A percentile compares a stretch with the other conserved stretches of the same genome.
These are phyloP conservation scores for Isotomurus palustris DNA, from an alignment of 2,888 invertebrate species.

Conservation along the genomic window DNA sequence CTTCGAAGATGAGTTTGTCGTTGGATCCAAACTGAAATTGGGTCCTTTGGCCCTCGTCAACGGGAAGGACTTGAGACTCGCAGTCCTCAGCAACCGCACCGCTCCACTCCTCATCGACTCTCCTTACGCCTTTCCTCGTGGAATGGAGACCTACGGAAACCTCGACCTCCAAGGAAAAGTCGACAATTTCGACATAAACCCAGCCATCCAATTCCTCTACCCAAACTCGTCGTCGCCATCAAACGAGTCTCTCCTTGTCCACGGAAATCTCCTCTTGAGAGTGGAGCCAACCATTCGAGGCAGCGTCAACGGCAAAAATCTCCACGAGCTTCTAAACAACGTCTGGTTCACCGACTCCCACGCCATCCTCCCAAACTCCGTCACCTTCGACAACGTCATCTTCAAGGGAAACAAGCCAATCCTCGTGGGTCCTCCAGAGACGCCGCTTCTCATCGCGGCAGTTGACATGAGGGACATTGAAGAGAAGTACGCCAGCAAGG, in stretches of 20 bases:
- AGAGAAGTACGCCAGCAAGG: constrained; percentile 27
- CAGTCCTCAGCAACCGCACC: constrained; percentile 14
- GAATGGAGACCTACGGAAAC: constrained; percentile 15
- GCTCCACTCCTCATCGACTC: constrained; percentile 22
- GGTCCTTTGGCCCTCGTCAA: constrained; percentile 19
- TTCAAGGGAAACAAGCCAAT: too few relatives aligned
- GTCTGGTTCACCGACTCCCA: constrained; percentile 29
- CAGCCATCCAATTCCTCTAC: not conserved
- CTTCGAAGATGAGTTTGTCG: too few relatives aligned
- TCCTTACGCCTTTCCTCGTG: constrained; percentile 17
- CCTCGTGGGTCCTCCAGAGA: too few relatives aligned
- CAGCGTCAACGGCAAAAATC: constrained; percentile 22
- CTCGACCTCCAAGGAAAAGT: constrained; percentile 6
- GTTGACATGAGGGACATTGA: constrained; percentile 21
- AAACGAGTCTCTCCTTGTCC: constrained; percentile 1
- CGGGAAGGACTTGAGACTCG: constrained; percentile 19
- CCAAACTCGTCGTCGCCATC: not conserved
- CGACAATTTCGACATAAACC: constrained; percentile 1
- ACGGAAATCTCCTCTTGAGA: constrained; percentile 24
- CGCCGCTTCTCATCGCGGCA: constrained; percentile 15
- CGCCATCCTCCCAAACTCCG: constrained; percentile 11
- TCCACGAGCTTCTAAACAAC: constrained; percentile 11
- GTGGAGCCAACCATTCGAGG: constrained; percentile 26
- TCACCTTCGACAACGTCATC: constrained; percentile 15
- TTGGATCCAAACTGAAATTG: too few relatives aligned